Percentiles rank a stretch among this genome's conserved stretches.
Evolutionary conservation across 1,140 invertebrate species (phyloP).

Genomic region (Proales similis): DNA sequence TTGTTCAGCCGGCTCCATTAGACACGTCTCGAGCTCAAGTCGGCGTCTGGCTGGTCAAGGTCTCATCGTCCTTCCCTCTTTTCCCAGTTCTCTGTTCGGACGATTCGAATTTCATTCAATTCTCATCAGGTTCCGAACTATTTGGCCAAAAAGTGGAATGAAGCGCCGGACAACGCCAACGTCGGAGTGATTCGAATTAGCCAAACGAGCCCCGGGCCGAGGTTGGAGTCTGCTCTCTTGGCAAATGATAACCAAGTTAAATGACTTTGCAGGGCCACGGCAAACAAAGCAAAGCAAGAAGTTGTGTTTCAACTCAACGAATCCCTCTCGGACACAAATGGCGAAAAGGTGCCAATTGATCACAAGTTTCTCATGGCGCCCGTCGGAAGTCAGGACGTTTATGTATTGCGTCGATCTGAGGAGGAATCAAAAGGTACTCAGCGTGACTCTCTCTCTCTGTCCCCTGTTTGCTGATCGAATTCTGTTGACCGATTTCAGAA

Average conservation of each 20-base stretch:
- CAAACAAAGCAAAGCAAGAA: constrained; percentile 57
- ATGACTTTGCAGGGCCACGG: constrained; percentile 56
- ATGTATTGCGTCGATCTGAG: constrained; percentile 17
- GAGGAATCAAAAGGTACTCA: constrained; percentile 40
- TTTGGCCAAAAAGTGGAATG: constrained; percentile 80
- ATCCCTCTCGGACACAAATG: constrained; percentile 13
- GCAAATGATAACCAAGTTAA: background rate
- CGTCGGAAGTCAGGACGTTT: constrained; percentile 64
- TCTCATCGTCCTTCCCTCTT: background rate
- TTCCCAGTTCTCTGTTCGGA: background rate
- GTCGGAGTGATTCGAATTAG: constrained; percentile 70
- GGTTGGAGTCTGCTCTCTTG: constrained; percentile 52
- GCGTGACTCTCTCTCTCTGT: constrained; percentile 37
- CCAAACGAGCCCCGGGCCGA: too few relatives aligned
- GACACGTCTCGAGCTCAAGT: constrained; percentile 16
- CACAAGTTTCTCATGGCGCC: constrained; percentile 79
- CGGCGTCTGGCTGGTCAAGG: constrained; percentile 31
- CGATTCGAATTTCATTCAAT: too few relatives aligned
- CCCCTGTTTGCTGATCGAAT: constrained; percentile 41
- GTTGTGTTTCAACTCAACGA: constrained; percentile 34
- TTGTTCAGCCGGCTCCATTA: constrained; percentile 20
- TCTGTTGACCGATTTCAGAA: constrained; percentile 55
- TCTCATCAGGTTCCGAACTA: constrained; percentile 70
- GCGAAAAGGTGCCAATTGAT: constrained; percentile 66
- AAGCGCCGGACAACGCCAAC: constrained; percentile 66